Evolutionary conservation across 2,113 vertebrate genomes (phyloP), one percentile per base, ranked within the genome.

Genomic region (Numida meleagris): DNA sequence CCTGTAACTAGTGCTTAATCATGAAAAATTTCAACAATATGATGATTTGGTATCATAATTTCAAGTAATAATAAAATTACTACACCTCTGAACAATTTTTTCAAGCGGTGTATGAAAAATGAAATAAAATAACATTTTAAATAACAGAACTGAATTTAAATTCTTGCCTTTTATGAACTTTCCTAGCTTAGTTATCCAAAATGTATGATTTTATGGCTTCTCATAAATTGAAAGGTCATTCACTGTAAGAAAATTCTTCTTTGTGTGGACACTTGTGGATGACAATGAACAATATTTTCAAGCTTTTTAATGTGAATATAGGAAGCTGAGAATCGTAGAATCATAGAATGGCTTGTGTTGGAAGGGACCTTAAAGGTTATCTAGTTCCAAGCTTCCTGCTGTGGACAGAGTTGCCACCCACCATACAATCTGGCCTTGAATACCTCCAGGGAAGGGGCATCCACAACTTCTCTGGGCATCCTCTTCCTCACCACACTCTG

Each of bases 261-360:
- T 0, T 27, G 20, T 25, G 0, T 23, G 19, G 31, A 34, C 12
- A 34, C 2, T 55, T 74, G 23, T 1, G 50, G 25, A 59, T 59
- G 23, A 25, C 55, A 66, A 75, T 29, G 25, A 65, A 61, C 40
- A 50, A 8, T 45, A 24, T 71, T 62, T 15, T 89, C 11, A 75
- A 62, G 11, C 0, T 5, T 43, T 18, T 58, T 62, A 10, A 42
- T 7, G n/a, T 13, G 66, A 62, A 73, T 8, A 3, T 25, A 58
- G 7, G 5, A 40, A 4, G n/a, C 10, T 31, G 8, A 65, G 10
- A 29, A 8, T 57, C n/a, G 31, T 55, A 11, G 53, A 55, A 31
- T 55, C 29, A 31, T 31, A 33, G 24, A 55, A 55, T 33, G 3
- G 53, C 24, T 55, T 55, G 29, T 17, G 14, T 53, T 53, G 27